phyloP scores from a whole-genome alignment of 2,113 vertebrate species.

The Lathamus discolor region DNA sequence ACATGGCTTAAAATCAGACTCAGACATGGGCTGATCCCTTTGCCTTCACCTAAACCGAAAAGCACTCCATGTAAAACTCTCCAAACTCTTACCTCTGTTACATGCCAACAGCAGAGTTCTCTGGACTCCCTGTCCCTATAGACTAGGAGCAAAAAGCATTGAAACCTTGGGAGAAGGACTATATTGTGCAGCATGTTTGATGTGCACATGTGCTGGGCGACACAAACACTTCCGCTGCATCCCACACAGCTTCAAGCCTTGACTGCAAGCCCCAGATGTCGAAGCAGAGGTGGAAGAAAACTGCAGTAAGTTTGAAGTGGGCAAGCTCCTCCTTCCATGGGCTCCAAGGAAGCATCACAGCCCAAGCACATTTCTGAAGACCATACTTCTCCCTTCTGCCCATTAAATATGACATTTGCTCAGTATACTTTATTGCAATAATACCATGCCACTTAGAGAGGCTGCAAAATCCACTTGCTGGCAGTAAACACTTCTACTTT shows the following conservation, averaged over 20 bases:
- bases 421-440: constrained; percentile 45
- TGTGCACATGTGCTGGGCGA: neutral
- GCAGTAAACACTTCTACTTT: neutral
- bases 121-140: neutral
- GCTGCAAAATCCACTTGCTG: neutral
- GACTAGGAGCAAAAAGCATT: neutral
- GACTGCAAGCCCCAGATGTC: neutral
- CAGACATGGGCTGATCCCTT: neutral
- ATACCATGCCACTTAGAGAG: neutral
- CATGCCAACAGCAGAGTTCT: neutral
- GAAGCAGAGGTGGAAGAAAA: neutral
- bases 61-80: neutral
- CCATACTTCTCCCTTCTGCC: neutral
- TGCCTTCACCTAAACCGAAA: neutral
- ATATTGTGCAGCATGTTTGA: fast-evolving
- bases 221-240: neutral
- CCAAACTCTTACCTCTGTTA: neutral
- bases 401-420: neutral
- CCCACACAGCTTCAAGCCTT: neutral
- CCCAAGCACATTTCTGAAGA: neutral
- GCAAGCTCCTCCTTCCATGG: neutral
- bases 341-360: neutral
- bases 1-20: neutral
- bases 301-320: neutral
- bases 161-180: neutral